Base-by-base conservation (phyloP, 2,888 invertebrate genomes). In the Sycophila texana region DNA sequence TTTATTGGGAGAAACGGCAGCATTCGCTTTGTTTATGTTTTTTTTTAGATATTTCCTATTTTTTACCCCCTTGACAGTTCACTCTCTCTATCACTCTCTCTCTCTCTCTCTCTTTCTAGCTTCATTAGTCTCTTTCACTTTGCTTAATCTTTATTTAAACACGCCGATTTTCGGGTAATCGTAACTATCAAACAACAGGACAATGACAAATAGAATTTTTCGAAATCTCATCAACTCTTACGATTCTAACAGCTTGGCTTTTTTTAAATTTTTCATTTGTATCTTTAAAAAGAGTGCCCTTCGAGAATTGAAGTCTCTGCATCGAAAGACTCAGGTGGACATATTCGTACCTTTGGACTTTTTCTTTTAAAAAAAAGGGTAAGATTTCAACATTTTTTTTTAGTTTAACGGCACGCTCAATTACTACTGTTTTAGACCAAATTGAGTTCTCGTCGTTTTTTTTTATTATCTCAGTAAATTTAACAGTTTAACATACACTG, bases 141-240 rank as follows among this genome's bases (percentile, higher is more conserved):
- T n/a, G 39, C 14, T 78, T 73, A 30, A 68, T 61, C n/a, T 14
- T 47, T 20, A 61, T 74, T 47, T 26, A 58, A 72, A 75, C 66
- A 61, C 58, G 47, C 67, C 55, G 60, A 75, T 60, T 75, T 74
- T 55, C n/a, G 60, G 67, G 75, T 67, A 39, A 79, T 72, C 70
- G 60, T 70, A 75, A 65, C 71, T 72, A 49, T 71, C 61, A 79
- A 75, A 72, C 58, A 75, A 79, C 79, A 72, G 51, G 26, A 66
- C 61, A 75, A 79, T 68, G 78, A 78, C 58, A 76, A 76, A 80
- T 80, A 80, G 72, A 80, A 79, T 80, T 73, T 76, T 76, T 72
- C 18, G 67, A 76, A 76, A 80, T 73, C 10, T 76, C 79, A 68
- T 80, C 71, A 76, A 80, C 79, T 73, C 79, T 73, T 80, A 80